A percentile compares a stretch with the other conserved stretches of the same genome.
Conservation (phyloP, 1,140 invertebrate genomes). For the Polyergus mexicanus region DNA sequence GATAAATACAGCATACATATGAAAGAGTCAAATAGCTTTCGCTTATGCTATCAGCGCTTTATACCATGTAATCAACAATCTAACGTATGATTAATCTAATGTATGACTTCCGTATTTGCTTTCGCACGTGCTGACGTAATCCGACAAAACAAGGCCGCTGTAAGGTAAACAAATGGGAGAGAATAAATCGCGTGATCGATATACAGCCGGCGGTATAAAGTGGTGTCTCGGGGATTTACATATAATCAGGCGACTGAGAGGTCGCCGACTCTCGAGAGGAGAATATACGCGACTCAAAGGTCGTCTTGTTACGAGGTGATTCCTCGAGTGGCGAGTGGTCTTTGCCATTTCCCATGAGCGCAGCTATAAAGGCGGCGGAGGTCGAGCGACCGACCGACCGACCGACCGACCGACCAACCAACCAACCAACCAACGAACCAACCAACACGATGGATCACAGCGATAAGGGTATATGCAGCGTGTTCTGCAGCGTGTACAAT, state of each 20-base stretch:
- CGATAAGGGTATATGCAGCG: conserved; percentile 75
- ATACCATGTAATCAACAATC: neutral
- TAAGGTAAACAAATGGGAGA: conserved; percentile 44
- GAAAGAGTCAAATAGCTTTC: neutral
- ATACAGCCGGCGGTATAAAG: conserved; percentile 23
- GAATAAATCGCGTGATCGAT: conserved; percentile 34
- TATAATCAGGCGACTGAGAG: conserved; percentile 67
- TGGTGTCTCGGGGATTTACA: conserved; percentile 68
- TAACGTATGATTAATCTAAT: conserved; percentile 55
- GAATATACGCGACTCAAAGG: conserved; percentile 70
- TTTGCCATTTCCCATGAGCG: conserved; percentile 76
- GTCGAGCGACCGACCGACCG: conserved; percentile 53
- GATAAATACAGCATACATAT: neutral
- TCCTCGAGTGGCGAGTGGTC: conserved; percentile 72
- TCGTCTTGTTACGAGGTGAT: conserved; percentile 76
- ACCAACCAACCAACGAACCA: conserved; percentile 14
- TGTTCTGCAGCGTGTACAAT: conserved; percentile 71
- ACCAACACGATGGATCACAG: conserved; percentile 73
- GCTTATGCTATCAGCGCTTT: conserved; percentile 30
- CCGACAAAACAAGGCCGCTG: conserved; percentile 20
- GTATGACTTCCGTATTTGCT: conserved; percentile 49
- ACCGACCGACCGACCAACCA: conserved; percentile 51
- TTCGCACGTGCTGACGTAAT: conserved; percentile 28
- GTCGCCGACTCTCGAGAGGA: conserved; percentile 25
- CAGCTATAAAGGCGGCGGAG: conserved; percentile 72